Evolutionary conservation across 2,113 vertebrate species (phyloP).

Genomic region (Trichomycterus rosablanca): DNA sequence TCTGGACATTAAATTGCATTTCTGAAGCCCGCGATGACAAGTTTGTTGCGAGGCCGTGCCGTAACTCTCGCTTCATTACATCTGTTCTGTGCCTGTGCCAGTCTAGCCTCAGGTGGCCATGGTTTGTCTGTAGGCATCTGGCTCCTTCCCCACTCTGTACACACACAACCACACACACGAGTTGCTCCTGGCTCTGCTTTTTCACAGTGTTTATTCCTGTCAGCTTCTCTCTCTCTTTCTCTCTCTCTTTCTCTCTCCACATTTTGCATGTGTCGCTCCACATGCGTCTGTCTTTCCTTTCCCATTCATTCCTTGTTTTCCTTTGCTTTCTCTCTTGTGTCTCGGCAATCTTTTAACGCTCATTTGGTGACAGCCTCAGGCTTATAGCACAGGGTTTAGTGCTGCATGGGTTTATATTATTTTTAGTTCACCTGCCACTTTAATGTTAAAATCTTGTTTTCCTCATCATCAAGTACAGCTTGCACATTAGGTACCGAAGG

Average conservation of each 20-base stretch:
- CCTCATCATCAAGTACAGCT: constrained; percentile 2
- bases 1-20: too few species aligned
- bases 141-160: constrained; percentile 17
- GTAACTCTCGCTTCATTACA: constrained; percentile 14
- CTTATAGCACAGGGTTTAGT: too few species aligned
- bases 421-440: constrained; percentile 31
- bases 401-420: too few species aligned
- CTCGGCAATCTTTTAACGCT: constrained; percentile 25
- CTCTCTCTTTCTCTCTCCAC: constrained; percentile 30
- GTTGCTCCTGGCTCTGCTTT: constrained; percentile 23
- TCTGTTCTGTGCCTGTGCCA: constrained; percentile 36
- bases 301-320: constrained; percentile 22
- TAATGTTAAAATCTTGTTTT: constrained; percentile 16
- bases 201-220: constrained; percentile 31
- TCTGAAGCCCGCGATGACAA: too few species aligned
- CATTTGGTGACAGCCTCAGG: too few species aligned
- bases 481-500: too few species aligned
- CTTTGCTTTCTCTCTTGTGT: constrained; percentile 12
- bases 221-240: constrained; percentile 31
- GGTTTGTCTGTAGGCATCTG: constrained; percentile 57
- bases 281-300: constrained; percentile 24
- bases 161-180: constrained; percentile 7
- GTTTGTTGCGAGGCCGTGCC: too few species aligned
- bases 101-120: constrained; percentile 39
- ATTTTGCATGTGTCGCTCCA: neutral